Conservation (phyloP, 2,888 invertebrate genomes). For the Scelioninae gen. 2 region DNA sequence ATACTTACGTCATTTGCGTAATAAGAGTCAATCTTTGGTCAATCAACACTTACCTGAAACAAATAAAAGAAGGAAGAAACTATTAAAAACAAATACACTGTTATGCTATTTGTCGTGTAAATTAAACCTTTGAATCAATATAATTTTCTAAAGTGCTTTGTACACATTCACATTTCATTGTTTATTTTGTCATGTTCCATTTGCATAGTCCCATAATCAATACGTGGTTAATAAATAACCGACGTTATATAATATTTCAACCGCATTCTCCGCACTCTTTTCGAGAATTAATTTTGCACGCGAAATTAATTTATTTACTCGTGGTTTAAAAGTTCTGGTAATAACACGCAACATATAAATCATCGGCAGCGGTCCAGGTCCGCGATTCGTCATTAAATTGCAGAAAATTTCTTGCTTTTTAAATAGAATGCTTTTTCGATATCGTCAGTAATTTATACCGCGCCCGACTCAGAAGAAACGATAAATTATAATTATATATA, state of each 20-base stretch:
- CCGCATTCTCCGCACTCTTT: too few species aligned
- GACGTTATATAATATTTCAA: too few species aligned
- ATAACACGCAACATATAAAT: constrained; percentile 22
- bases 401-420: constrained; percentile 26
- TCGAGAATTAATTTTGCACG: too few species aligned
- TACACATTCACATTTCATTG: constrained; percentile 6
- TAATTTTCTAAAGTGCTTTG: constrained; percentile 34
- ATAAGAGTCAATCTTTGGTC: not conserved
- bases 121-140: constrained; percentile 18
- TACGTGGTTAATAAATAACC: too few species aligned
- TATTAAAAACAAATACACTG: not conserved
- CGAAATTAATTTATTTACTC: too few species aligned
- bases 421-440: constrained; percentile 35
- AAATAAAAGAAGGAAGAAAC: constrained; percentile 26
- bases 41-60: constrained; percentile 46
- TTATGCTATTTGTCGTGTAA: constrained; percentile 18
- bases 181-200: constrained; percentile 16
- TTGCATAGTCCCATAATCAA: not conserved
- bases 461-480: constrained; percentile 3
- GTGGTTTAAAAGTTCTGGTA: too few species aligned
- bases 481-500: constrained; percentile 44
- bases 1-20: constrained; percentile 3
- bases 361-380: constrained; percentile 21
- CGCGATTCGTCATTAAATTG: constrained; percentile 38
- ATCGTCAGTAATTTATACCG: constrained; percentile 40